phyloP scores from a whole-genome alignment of 2,797 vertebrate species.

The Danionella dracula region DNA sequence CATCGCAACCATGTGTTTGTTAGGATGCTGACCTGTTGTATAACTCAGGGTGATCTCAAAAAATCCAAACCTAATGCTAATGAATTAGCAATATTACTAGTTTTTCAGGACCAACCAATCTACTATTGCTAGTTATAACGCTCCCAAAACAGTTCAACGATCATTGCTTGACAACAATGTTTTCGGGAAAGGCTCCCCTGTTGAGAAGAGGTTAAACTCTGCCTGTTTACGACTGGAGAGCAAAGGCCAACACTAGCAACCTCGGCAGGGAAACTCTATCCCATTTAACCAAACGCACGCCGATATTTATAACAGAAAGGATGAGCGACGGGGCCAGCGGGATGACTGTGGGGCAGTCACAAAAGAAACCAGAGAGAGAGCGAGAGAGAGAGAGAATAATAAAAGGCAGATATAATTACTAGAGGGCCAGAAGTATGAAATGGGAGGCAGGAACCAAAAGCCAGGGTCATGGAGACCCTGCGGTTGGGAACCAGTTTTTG shows the following conservation, averaged over 20 bases:
- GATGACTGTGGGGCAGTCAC: conserved; percentile 11
- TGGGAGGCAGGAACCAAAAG: not conserved
- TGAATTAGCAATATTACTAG: too few relatives aligned
- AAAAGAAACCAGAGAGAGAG: conserved; percentile 18
- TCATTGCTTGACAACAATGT: too few relatives aligned
- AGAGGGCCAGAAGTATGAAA: not conserved
- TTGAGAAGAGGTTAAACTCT: conserved; percentile 52
- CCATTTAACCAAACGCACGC: conserved; percentile 50
- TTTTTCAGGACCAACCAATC: too few relatives aligned
- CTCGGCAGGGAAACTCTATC: conserved; percentile 59
- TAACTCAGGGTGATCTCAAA: too few relatives aligned
- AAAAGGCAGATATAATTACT: conserved; percentile 33
- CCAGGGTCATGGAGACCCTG: not conserved
- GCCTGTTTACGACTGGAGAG: conserved; percentile 62
- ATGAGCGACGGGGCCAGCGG: conserved; percentile 42
- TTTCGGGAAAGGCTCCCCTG: not conserved
- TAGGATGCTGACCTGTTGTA: too few relatives aligned
- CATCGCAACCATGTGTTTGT: too few relatives aligned
- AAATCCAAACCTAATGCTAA: too few relatives aligned
- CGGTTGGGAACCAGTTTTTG: too few relatives aligned
- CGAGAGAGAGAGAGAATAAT: conserved; percentile 32
- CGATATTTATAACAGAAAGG: conserved; percentile 69
- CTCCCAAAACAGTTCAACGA: too few relatives aligned
- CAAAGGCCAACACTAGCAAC: conserved; percentile 54
- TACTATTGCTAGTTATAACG: too few relatives aligned